Evolutionary conservation across 2,113 vertebrate species (phyloP).

Genomic region (Xerus inauris): DNA sequence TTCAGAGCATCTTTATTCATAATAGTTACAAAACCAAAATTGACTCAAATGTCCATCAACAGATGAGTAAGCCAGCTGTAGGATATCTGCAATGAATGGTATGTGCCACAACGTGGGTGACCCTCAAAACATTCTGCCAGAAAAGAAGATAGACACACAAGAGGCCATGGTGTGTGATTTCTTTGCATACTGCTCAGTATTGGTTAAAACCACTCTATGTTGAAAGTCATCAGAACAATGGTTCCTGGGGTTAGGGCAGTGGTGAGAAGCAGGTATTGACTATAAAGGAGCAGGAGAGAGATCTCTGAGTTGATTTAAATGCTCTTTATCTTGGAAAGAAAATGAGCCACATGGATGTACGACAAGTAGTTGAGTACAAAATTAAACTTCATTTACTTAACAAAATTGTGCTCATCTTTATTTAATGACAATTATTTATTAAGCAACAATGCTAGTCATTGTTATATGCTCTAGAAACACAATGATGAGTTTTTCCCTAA

Average conservation of each 20-base stretch:
- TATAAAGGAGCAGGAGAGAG: neutral
- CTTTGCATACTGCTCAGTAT: neutral
- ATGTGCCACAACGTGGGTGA: neutral
- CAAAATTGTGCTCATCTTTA: neutral
- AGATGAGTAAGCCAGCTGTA: neutral
- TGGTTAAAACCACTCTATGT: slow-evolving; percentile 5
- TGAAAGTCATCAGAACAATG: neutral
- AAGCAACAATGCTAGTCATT: neutral
- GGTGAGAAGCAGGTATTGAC: neutral
- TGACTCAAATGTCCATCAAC: neutral
- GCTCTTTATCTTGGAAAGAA: neutral
- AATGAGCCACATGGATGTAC: neutral
- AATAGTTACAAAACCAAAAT: neutral
- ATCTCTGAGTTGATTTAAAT: neutral
- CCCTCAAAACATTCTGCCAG: neutral
- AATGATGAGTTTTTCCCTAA: neutral
- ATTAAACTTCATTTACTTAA: slow-evolving; percentile 3
- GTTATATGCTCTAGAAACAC: neutral
- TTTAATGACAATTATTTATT: neutral
- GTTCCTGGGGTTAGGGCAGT: neutral
- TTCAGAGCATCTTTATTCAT: neutral
- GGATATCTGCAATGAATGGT: neutral
- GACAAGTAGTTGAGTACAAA: neutral
- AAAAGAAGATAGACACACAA: neutral
- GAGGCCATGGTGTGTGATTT: neutral